Evolutionary conservation across 2,797 vertebrate species (phyloP), one percentile per base, ranked within the genome.

Genomic region (Borostomias antarcticus): DNA sequence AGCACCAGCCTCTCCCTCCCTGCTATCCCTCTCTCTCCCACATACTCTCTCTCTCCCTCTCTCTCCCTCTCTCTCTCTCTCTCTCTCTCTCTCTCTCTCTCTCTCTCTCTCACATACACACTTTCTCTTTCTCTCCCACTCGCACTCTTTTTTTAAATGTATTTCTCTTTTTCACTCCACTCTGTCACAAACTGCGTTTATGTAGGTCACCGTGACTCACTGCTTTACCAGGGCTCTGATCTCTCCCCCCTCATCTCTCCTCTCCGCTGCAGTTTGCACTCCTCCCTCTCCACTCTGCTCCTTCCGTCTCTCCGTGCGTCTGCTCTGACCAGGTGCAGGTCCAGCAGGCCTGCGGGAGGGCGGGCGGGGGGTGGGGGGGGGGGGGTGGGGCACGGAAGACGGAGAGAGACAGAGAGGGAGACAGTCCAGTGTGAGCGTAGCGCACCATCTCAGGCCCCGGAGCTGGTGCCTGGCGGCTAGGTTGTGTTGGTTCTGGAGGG

Each of bases 121-220:
- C 74, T 48, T 29, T 62, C 25, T n/a, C 28, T 10, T 26, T 54
- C 35, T 15, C 65, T 54, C 26, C 30, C 5, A 68, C 67, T 69
- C 77, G 71, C 67, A 66, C 78, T 74, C 75, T 62, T 80, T 83
- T 86, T 86, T n/a, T n/a, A n/a, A n/a, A n/a, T n/a, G n/a, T n/a
- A n/a, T n/a, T n/a, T n/a, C n/a, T n/a, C n/a, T n/a, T n/a, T n/a
- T n/a, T n/a, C n/a, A n/a, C n/a, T n/a, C n/a, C n/a, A n/a, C n/a
- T n/a, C n/a, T n/a, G n/a, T n/a, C n/a, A n/a, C n/a, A n/a, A n/a
- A n/a, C n/a, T n/a, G n/a, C n/a, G n/a, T n/a, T 86, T 92, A 92
- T 93, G 88, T 93, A 92, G 91, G 92, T 92, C 91, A 92, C 80
- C 84, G 88, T 91, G 89, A 91, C 91, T 92, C 88, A 90, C 87